phyloP scores from a whole-genome alignment of 2,797 vertebrate species.

The Columba guinea region DNA sequence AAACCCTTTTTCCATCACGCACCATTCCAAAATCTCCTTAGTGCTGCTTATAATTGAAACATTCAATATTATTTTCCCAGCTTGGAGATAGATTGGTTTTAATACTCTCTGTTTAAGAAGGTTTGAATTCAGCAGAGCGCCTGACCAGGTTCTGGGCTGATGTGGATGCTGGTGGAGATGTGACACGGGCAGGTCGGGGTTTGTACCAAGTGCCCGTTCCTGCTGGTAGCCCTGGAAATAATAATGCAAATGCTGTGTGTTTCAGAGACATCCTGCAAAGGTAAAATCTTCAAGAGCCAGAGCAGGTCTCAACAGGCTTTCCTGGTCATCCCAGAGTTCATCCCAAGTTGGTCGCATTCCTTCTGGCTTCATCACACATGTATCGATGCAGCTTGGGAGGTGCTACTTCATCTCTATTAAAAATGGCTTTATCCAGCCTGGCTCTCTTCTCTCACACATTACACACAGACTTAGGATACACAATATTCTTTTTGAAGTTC shows the following conservation, averaged over 20 bases:
- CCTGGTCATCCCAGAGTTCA: background rate
- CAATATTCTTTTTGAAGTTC: conserved; percentile 68
- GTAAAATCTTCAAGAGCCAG: background rate
- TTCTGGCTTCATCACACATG: background rate
- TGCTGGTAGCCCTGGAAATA: background rate
- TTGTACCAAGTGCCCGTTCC: rapidly evolving
- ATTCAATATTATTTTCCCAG: background rate
- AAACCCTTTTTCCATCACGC: background rate
- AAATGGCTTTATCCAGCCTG: background rate
- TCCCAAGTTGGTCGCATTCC: background rate
- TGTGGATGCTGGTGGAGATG: too few relatives aligned
- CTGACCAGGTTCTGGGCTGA: background rate
- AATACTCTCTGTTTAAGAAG: background rate
- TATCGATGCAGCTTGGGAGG: background rate
- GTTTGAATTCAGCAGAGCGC: background rate
- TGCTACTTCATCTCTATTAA: background rate
- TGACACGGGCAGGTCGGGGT: rapidly evolving
- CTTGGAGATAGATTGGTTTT: background rate
- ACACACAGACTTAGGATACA: background rate
- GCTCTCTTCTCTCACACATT: background rate
- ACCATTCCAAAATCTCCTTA: rapidly evolving
- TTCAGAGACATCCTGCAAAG: background rate
- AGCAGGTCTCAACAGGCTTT: background rate
- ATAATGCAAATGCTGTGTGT: background rate
- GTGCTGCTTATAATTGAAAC: background rate